Conservation (phyloP, 2,888 invertebrate species). For the Cheilosia urbana region DNA sequence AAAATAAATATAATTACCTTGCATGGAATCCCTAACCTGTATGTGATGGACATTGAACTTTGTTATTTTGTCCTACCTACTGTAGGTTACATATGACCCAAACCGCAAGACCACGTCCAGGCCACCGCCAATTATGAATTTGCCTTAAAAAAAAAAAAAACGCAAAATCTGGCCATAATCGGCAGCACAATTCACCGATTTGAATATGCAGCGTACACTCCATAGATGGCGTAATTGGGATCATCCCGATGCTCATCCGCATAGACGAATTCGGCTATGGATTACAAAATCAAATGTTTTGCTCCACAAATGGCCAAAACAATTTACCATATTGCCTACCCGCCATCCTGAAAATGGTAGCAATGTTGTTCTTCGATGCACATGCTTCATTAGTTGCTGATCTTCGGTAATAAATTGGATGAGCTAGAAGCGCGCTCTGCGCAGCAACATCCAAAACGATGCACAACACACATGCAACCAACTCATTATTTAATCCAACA, state of each 20-base stretch:
- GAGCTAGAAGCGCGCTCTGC: slow-evolving; percentile 25
- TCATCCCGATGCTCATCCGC: slow-evolving; percentile 60
- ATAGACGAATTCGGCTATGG: slow-evolving; percentile 57
- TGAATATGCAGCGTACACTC: slow-evolving; percentile 65
- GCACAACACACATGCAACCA: slow-evolving; percentile 6
- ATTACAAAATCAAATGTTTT: slow-evolving; percentile 67
- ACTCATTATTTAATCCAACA: slow-evolving; percentile 67
- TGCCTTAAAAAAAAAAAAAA: slow-evolving; percentile 7
- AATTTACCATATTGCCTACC: slow-evolving; percentile 70
- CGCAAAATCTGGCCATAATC: slow-evolving; percentile 16
- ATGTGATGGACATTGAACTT: too few relatives aligned
- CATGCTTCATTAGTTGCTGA: slow-evolving; percentile 69
- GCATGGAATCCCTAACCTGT: too few relatives aligned
- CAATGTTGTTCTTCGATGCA: slow-evolving; percentile 48
- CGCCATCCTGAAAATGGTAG: slow-evolving; percentile 61
- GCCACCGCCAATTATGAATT: slow-evolving; percentile 37
- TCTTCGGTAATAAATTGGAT: slow-evolving; percentile 66
- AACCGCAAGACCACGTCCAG: not conserved
- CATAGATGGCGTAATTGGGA: slow-evolving; percentile 70
- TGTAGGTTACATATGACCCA: not conserved
- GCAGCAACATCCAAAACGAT: not conserved
- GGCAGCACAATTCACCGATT: slow-evolving; percentile 37
- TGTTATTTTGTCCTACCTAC: too few relatives aligned
- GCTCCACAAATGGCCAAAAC: slow-evolving; percentile 58
- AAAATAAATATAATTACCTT: too few relatives aligned